Percentiles rank a stretch among this genome's conserved stretches.
phyloP scores from a whole-genome alignment of 2,113 vertebrate genomes.

The Oreochromis niloticus region DNA sequence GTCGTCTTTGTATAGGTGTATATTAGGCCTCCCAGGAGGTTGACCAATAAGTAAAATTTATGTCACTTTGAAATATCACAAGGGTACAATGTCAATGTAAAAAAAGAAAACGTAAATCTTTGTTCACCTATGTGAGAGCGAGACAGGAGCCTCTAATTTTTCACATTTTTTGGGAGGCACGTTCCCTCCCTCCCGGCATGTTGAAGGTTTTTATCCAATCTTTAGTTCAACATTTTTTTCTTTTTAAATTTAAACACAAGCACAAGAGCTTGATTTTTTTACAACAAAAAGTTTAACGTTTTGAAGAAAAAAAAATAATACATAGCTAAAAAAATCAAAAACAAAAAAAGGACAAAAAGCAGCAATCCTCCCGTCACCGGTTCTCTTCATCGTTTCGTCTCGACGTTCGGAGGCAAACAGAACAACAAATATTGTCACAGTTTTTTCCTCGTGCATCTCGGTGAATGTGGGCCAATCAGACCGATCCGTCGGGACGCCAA shows the following conservation, averaged over 20 bases:
- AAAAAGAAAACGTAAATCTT: conserved; percentile 16
- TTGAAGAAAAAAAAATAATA: conserved; percentile 49
- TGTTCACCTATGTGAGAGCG: conserved; percentile 72
- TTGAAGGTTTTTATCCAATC: conserved; percentile 73
- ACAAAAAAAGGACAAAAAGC: conserved; percentile 31
- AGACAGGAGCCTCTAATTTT: conserved; percentile 68
- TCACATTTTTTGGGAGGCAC: conserved; percentile 73
- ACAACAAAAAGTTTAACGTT: conserved; percentile 83
- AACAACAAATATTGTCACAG: conserved; percentile 37
- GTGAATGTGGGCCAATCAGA: conserved; percentile 66
- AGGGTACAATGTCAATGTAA: conserved; percentile 68
- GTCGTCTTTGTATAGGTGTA: conserved; percentile 78
- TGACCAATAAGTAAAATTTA: conserved; percentile 77
- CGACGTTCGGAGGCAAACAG: conserved; percentile 17
- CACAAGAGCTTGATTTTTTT: conserved; percentile 93
- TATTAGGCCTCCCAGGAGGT: conserved; percentile 77
- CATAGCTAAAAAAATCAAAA: conserved; percentile 54
- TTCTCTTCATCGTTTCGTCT: conserved; percentile 68
- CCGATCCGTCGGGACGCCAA: conserved; percentile 66
- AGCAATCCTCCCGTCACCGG: conserved; percentile 36
- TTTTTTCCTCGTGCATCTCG: conserved; percentile 78
- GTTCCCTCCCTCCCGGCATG: conserved; percentile 71
- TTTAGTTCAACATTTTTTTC: conserved; percentile 70
- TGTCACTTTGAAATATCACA: conserved; percentile 79
- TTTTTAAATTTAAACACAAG: conserved; percentile 82